Percentiles rank a stretch among this genome's conserved stretches.
phyloP scores from a whole-genome alignment of 2,888 invertebrate species.

The Sipha maydis region DNA sequence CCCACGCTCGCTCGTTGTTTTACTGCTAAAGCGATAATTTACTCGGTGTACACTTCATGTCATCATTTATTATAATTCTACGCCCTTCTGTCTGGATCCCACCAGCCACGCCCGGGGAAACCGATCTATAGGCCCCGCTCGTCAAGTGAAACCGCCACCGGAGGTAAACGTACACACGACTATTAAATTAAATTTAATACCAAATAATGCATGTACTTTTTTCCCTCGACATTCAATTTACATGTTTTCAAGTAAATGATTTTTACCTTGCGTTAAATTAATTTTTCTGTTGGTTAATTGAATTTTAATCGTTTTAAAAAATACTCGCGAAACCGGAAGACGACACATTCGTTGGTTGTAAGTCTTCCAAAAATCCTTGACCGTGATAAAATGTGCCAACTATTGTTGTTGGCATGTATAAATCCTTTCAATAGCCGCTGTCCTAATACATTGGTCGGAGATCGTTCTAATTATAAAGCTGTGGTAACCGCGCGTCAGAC shows the following conservation, averaged over 20 bases:
- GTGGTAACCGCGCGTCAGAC: neutral
- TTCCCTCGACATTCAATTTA: no score
- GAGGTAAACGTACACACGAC: neutral
- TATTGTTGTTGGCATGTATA: conserved; percentile 28
- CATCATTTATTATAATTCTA: neutral
- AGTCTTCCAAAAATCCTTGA: conserved; percentile 39
- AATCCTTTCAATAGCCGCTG: conserved; percentile 28
- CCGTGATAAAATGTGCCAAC: conserved; percentile 40
- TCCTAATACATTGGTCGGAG: neutral
- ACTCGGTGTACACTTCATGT: neutral
- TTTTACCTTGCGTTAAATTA: no score
- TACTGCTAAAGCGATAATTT: neutral
- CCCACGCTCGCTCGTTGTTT: neutral
- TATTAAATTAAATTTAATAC: neutral
- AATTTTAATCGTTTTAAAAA: neutral
- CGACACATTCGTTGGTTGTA: neutral
- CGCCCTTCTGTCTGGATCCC: neutral
- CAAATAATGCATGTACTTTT: neutral
- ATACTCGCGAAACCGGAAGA: conserved; percentile 25
- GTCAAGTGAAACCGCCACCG: neutral
- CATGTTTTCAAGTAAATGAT: no score
- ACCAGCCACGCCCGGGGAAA: neutral
- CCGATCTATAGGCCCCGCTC: neutral
- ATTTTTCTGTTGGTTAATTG: neutral
- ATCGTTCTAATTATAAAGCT: conserved; percentile 24